A percentile compares a stretch with the other conserved stretches of the same genome.
phyloP scores from a whole-genome alignment of 1,140 invertebrate species.

The Wasmannia auropunctata region DNA sequence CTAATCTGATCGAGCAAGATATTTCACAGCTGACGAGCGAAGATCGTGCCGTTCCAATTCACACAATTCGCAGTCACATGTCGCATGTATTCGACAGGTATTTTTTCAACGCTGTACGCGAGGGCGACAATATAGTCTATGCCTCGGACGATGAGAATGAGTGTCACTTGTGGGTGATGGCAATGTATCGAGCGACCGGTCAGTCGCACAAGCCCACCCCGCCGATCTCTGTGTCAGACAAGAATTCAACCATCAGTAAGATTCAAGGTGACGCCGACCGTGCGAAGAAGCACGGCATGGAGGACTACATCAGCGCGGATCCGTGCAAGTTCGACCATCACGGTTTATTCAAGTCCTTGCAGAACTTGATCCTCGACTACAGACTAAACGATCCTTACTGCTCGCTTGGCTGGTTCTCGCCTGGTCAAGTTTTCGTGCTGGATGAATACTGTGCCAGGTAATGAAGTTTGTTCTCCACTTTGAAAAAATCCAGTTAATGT shows the following conservation, averaged over 20 bases:
- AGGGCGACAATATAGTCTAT: conserved; percentile 98
- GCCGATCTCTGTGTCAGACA: conserved; percentile 93
- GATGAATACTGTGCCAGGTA: conserved; percentile 98
- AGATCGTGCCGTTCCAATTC: background rate
- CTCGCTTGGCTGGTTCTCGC: conserved; percentile 99
- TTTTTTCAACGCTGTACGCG: conserved; percentile 99
- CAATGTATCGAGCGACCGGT: conserved; percentile 99
- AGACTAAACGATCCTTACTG: conserved; percentile 98
- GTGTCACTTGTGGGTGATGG: conserved; percentile 99
- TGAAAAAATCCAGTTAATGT: background rate
- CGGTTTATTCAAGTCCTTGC: conserved; percentile 95
- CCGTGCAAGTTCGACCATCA: conserved; percentile 99
- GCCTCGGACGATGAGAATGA: conserved; percentile 99
- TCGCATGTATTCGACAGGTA: conserved; percentile 87
- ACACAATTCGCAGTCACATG: conserved; percentile 18
- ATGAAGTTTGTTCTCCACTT: background rate
- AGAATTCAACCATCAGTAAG: conserved; percentile 94
- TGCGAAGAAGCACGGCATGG: conserved; percentile 99
- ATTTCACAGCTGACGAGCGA: conserved; percentile 8
- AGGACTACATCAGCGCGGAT: conserved; percentile 99
- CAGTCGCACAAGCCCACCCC: conserved; percentile 99
- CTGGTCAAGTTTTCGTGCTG: conserved; percentile 98
- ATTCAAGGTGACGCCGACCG: conserved; percentile 98
- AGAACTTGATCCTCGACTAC: conserved; percentile 97
- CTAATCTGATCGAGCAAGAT: conserved; percentile 11